Evolutionary conservation across 92 coral and sea anemone genomes (phyloP), one percentile per base, ranked within the genome.

Genomic region (Hydrozoanthus gracilis): DNA sequence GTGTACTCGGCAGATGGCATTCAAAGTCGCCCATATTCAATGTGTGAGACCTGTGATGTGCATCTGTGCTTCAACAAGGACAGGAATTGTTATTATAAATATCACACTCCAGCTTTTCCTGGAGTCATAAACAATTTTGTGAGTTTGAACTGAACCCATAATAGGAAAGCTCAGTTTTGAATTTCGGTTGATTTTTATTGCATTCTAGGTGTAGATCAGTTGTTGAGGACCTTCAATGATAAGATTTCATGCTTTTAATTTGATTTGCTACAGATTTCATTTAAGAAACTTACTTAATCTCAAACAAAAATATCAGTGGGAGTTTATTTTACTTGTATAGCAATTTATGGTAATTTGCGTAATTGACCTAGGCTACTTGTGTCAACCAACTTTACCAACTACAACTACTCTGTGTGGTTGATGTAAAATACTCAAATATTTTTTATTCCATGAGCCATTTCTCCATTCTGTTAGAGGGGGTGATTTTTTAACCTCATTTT

Each of bases 11-110:
- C 86, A 48, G 75, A 56, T 71, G 64, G 62, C 5, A 76, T n/a
- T 35, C 87, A 84, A 61, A 58, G 78, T 44, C 82, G 4, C 71
- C 35, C 88, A 35, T 71, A 50, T 73, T 39, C 67, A 65, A 84
- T 71, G 77, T 72, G 88, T 48, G 88, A 84, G 56, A 84, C 82
- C 12, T 71, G 82, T 54, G 88, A 72, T 84, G 82, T 84, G 14
- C 60, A 12, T 7, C 82, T 84, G 13, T 84, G 88, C 67, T 77
- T 84, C 39, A 84, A 84, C 71, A 84, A 71, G 64, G 88, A 72
- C 68, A 84, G 82, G 72, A 84, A 84, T 44, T 84, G 88, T 76
- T 84, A 71, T 72, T 84, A 84, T 51, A 49, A 35, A 44, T 84
- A 84, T 73, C 88, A 71, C 70, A 84, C 72, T 78, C 51, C 52